Evolutionary conservation across 2,797 vertebrate species (phyloP).

Genomic region (Pseudomugil gertrudae): DNA sequence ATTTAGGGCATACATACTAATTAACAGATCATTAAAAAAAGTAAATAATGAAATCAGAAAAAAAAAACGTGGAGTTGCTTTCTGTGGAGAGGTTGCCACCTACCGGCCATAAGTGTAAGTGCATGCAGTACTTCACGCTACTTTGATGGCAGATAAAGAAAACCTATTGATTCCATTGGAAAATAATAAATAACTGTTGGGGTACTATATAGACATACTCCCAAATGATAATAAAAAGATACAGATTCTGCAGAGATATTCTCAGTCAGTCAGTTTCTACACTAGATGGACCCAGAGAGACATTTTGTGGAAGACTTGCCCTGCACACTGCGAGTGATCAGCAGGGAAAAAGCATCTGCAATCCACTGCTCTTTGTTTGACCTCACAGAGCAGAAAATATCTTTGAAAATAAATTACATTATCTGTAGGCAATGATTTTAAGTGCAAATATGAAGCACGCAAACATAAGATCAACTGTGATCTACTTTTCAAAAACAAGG

Average conservation of each 20-base stretch:
- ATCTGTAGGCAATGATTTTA: neutral
- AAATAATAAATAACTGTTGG: no score
- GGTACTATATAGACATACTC: no score
- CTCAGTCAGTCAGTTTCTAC: constrained; percentile 12
- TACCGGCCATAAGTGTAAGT: constrained; percentile 26
- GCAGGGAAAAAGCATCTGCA: constrained; percentile 8
- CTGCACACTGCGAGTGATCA: neutral
- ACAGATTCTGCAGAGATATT: neutral
- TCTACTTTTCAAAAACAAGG: constrained; percentile 47
- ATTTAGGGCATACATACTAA: no score
- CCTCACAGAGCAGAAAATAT: neutral
- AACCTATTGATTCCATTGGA: no score
- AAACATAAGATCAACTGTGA: constrained; percentile 26
- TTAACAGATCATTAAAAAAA: no score
- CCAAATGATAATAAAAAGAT: no score
- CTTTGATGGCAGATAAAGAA: neutral
- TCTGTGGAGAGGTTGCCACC: constrained; percentile 19
- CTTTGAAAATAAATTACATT: neutral
- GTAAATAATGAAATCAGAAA: no score
- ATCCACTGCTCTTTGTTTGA: constrained; percentile 22
- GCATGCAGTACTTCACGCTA: neutral
- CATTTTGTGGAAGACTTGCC: constrained; percentile 14
- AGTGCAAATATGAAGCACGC: constrained; percentile 18
- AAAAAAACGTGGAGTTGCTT: no score
- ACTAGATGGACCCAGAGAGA: constrained; percentile 75